Evolutionary conservation across 1,140 invertebrate genomes (phyloP).

Genomic region (Apis laboriosa): DNA sequence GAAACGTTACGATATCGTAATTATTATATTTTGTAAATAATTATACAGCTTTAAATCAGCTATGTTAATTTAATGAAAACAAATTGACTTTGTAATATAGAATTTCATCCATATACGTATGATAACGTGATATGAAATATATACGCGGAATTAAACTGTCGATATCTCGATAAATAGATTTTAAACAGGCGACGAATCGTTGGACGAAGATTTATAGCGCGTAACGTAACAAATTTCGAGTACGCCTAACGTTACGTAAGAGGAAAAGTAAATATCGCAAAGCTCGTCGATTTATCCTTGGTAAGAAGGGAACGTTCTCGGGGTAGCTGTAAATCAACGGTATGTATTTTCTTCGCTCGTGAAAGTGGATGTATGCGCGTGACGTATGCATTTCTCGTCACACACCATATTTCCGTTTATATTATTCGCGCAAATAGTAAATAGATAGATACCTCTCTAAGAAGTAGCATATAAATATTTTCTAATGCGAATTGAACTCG

Average conservation of each 20-base stretch:
- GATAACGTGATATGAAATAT: too few relatives aligned
- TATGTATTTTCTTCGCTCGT: conserved; percentile 58
- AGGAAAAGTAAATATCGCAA: conserved; percentile 40
- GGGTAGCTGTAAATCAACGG: conserved; percentile 63
- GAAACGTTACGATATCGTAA: not conserved
- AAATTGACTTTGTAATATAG: too few relatives aligned
- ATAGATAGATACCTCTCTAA: not conserved
- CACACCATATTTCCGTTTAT: conserved; percentile 24
- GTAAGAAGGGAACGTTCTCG: conserved; percentile 51
- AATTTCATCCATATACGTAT: too few relatives aligned
- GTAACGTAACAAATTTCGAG: conserved; percentile 12
- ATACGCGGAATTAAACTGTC: too few relatives aligned
- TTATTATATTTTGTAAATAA: not conserved
- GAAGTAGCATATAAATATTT: too few relatives aligned
- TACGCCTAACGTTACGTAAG: conserved; percentile 35
- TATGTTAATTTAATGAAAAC: too few relatives aligned
- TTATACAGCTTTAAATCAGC: not conserved
- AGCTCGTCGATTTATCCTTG: conserved; percentile 67
- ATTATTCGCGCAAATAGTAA: not conserved
- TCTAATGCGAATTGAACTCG: too few relatives aligned
- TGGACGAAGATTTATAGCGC: conserved; percentile 38
- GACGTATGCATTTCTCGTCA: conserved; percentile 50
- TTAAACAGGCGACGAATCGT: not conserved
- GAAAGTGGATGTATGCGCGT: conserved; percentile 53
- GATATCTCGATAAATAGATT: too few relatives aligned